phyloP scores from a whole-genome alignment of 2,888 invertebrate genomes.

The Mycalesis mineus region DNA sequence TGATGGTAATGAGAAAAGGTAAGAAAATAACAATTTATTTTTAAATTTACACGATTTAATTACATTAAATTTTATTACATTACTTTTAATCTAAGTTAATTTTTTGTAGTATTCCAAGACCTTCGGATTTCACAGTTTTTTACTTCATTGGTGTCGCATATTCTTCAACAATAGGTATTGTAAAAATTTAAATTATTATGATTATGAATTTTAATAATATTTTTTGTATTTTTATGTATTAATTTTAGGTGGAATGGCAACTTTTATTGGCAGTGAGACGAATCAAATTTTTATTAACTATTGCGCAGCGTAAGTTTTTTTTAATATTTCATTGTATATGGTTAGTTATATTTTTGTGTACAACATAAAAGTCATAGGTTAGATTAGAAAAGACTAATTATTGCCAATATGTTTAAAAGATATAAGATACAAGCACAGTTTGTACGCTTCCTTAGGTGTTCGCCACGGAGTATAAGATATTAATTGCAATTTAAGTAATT shows the following conservation, averaged over 20 bases:
- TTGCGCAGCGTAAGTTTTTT: slow-evolving; percentile 47
- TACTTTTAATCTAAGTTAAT: background rate
- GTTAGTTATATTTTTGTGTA: too few relatives aligned
- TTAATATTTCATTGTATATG: too few relatives aligned
- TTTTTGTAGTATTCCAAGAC: slow-evolving; percentile 48
- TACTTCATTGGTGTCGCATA: slow-evolving; percentile 64
- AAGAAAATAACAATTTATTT: background rate
- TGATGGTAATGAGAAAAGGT: slow-evolving; percentile 8
- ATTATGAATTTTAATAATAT: background rate
- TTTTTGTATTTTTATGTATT: background rate
- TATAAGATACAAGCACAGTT: too few relatives aligned
- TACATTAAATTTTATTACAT: background rate
- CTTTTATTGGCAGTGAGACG: slow-evolving; percentile 49
- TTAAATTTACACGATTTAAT: background rate
- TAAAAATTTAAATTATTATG: background rate
- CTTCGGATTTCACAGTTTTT: slow-evolving; percentile 56
- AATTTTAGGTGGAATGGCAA: slow-evolving; percentile 49
- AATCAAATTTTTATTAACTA: slow-evolving; percentile 56
- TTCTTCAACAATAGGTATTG: slow-evolving; percentile 58
- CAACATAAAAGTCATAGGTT: too few relatives aligned
- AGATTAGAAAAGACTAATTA: too few relatives aligned
- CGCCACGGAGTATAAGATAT: too few relatives aligned
- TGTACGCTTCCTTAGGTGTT: too few relatives aligned
- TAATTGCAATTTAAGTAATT: too few relatives aligned
- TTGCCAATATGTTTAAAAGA: too few relatives aligned